Base-by-base conservation (phyloP, 2,888 invertebrate species). In the Atethmia centrago region DNA sequence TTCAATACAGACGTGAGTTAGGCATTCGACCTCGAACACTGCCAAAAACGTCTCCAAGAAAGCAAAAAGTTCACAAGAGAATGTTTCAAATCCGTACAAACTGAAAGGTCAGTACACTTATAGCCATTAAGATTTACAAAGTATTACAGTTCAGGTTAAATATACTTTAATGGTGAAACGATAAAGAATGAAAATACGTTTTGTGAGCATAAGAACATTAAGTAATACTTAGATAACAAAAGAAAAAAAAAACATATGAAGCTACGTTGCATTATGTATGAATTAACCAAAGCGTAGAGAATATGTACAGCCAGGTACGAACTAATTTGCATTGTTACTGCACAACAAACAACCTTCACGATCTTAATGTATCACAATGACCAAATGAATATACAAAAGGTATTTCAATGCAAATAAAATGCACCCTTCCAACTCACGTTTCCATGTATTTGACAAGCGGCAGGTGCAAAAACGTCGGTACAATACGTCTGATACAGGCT, bases 1-100 rank as follows among this genome's bases (percentile, higher is more conserved):
- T 86, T 97, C 96, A 65, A 96, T 93, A 80, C 96, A 95, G 47
- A 96, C 89, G 71, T 96, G 92, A 2, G 96, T 94, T 28, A 97
- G 88, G 74, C 93, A 92, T 86, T 95, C 94, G 61, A 96, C 92
- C 90, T 96, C 96, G 74, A 94, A 93, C 16, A 95, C 92, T 56
- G 94, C 93, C 80, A 96, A 85, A 87, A 96, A 94, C 70, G 95
- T 95, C 75, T 96, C 95, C 79, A 95, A 85, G 82, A 96, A 96
- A 40, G 88, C 92, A 82, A 89, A 88, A 77, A 90, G 68, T 64
- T 90, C 83, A 86, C 96, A 96, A 71, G 92, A 90, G n/a, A 90
- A 84, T 64, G 85, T 85, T 58, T 92, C 90, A 85, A 92, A 92
- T 73, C 91, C 71, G 55, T 66, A 77, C 91, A 92, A 91, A 88